Evolutionary conservation across 2,888 invertebrate species (phyloP), one percentile per base, ranked within the genome.

Genomic region (Scaptomyza caliginosa): DNA sequence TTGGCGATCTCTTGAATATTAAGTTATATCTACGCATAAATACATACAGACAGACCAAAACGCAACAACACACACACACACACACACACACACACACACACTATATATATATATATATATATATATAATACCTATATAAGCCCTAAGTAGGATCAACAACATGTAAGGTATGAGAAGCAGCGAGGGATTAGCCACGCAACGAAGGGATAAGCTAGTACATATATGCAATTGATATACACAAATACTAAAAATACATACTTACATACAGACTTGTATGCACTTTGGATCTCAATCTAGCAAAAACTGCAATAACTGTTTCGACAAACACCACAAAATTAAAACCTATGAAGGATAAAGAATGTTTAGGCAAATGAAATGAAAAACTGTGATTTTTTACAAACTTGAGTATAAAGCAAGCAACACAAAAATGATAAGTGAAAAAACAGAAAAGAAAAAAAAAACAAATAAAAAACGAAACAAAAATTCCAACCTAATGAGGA

Each of bases 381-480:
- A 90, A 89, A 90, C 89, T 89, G 89, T 89, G 89, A 89, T 89
- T 89, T 89, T 89, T 89, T 87, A 86, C 76, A 82, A 82, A 81
- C 80, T 80, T 77, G 82, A 88, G 75, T 81, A 79, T 75, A 83
- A 67, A 83, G 59, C 62, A 83, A 79, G 56, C 52, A 66, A 67
- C 51, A 79, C 54, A 68, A 40, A 56, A 78, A 75, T 65, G 6
- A 10, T 45, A 43, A 59, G 13, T 4, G 30, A 50, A 42, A 43
- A 40, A 13, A 13, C 10, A 38, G 11, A 38, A 24, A 24, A 36
- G 3, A 21, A 2, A 8, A 17, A 43, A 32, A 24, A 6, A 36
- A 49, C 17, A 16, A 23, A 28, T 23, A 38, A 13, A 26, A 28
- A 7, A 4, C 3, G 4, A 30, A 28, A 36, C 38, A 16, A 11